These are phyloP conservation scores for Isurus oxyrinchus DNA, from an alignment of 2,113 vertebrate genomes.

Conservation along the genomic window DNA sequence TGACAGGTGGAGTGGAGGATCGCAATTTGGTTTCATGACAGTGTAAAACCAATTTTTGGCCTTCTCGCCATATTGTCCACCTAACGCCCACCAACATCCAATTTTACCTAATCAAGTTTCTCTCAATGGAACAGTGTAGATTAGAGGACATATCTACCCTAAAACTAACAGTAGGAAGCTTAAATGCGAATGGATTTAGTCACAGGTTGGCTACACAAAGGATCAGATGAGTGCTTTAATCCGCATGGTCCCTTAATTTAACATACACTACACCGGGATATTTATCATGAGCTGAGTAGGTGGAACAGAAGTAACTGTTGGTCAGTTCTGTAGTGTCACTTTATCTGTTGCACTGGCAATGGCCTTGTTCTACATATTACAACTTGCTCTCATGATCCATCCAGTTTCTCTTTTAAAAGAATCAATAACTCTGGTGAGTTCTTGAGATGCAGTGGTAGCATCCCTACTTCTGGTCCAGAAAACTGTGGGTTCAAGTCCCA, in stretches of 20 bases:
- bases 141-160: not conserved
- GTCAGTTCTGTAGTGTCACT: not conserved
- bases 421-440: no score
- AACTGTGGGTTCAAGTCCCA: no score
- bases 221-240: not conserved
- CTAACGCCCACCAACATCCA: no score
- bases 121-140: not conserved
- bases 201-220: not conserved
- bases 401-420: no score
- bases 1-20: no score
- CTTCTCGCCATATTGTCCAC: no score
- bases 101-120: not conserved
- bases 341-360: not conserved
- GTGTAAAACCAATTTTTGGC: no score
- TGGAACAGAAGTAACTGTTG: not conserved
- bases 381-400: not conserved
- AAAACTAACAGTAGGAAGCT: not conserved
- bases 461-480: no score
- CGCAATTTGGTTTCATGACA: no score
- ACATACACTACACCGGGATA: not conserved
- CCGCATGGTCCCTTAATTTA: not conserved
- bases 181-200: not conserved
- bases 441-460: no score
- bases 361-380: not conserved
- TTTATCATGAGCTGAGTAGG: not conserved